Evolutionary conservation across 2,113 vertebrate species (phyloP).

Genomic region (Acrocephalus kingi): DNA sequence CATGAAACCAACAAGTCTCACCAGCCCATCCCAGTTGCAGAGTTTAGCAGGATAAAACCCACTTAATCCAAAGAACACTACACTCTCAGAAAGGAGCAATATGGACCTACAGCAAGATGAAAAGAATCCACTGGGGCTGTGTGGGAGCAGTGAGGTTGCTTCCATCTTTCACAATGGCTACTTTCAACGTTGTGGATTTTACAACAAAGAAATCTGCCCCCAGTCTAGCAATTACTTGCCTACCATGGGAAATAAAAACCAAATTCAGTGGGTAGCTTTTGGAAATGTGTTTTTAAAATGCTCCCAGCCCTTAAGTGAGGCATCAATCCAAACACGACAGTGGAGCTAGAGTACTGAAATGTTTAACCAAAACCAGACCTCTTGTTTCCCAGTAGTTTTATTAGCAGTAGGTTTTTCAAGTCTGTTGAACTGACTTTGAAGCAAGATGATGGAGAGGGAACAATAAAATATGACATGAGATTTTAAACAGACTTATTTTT

Average conservation of each 20-base stretch:
- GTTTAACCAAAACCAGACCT: constrained; percentile 10
- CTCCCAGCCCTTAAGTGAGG: background rate
- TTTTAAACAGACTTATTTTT: background rate
- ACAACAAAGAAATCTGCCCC: background rate
- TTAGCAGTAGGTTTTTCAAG: background rate
- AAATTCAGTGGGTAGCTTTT: background rate
- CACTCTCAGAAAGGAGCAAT: background rate
- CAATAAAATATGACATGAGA: background rate
- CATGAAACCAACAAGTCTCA: background rate
- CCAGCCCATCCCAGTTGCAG: background rate
- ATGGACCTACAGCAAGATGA: background rate
- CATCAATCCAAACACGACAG: background rate
- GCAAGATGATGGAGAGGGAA: background rate
- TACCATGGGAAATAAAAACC: background rate
- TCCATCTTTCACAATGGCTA: background rate
- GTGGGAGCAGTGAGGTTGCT: background rate
- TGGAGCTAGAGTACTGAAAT: background rate
- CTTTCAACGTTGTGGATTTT: background rate
- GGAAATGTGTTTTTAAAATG: background rate
- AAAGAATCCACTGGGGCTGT: background rate
- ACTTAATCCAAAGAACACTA: background rate
- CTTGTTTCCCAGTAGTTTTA: background rate
- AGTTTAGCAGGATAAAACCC: background rate
- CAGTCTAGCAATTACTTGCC: background rate
- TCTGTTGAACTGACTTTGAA: constrained; percentile 12